A percentile compares a stretch with the other conserved stretches of the same genome.
Evolutionary conservation across 1,140 invertebrate species (phyloP).

Genomic region (Penaeus indicus): DNA sequence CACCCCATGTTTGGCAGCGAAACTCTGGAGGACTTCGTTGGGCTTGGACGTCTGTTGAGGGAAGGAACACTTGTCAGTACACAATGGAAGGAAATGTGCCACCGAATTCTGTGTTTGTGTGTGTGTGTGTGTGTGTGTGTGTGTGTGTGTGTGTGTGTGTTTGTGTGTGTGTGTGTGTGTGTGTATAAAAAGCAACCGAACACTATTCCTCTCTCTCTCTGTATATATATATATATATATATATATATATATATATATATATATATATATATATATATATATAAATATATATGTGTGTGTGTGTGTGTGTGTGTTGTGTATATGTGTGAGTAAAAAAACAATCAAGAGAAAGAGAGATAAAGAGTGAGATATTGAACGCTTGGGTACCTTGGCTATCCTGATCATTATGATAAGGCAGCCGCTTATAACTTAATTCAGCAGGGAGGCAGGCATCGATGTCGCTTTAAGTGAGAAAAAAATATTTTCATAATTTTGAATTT

Average conservation of each 20-base stretch:
- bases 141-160: not conserved
- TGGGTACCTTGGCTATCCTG: too few relatives aligned
- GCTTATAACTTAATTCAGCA: too few relatives aligned
- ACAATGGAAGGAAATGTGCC: not conserved
- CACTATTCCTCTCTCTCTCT: not conserved
- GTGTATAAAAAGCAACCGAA: not conserved
- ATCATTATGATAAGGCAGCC: too few relatives aligned
- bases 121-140: not conserved
- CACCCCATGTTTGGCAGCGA: too few relatives aligned
- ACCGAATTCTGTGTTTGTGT: not conserved
- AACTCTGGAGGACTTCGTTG: too few relatives aligned
- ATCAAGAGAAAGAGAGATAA: too few relatives aligned
- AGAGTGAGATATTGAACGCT: too few relatives aligned
- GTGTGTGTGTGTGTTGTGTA: not conserved
- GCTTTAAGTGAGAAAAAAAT: not conserved
- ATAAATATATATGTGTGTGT: not conserved
- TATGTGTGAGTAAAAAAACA: not conserved
- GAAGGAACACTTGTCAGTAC: too few relatives aligned
- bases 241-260: not conserved
- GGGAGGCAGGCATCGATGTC: too few relatives aligned
- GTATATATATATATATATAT: not conserved
- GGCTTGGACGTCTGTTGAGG: too few relatives aligned
- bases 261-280: not conserved
- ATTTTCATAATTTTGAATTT: not conserved
- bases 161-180: not conserved